A percentile compares a stretch with the other conserved stretches of the same genome.
Conservation (phyloP, 2,113 vertebrate species). For the Acanthisitta chloris region DNA sequence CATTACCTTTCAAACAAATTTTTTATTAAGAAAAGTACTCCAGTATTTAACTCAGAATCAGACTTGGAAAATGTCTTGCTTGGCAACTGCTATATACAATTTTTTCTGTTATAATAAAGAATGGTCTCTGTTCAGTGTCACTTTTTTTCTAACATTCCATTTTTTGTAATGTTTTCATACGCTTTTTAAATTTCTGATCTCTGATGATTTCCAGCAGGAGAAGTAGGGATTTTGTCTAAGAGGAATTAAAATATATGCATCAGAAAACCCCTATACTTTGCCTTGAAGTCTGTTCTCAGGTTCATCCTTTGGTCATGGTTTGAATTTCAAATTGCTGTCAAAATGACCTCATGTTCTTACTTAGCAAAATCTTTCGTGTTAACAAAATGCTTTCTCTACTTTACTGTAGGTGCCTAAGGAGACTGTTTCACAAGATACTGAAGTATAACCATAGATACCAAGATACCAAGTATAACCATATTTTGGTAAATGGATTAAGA, state of each 20-base stretch:
- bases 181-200: neutral
- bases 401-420: neutral
- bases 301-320: neutral
- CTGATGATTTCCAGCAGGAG: neutral
- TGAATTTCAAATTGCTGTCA: slow-evolving; percentile 7
- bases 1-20: neutral
- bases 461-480: neutral
- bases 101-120: neutral
- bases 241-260: neutral
- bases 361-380: neutral
- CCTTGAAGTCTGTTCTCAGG: neutral
- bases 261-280: neutral
- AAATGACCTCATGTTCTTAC: neutral
- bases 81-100: neutral
- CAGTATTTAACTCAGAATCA: neutral
- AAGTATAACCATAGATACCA: neutral
- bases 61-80: neutral
- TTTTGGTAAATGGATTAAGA: neutral
- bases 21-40: neutral
- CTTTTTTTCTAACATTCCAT: neutral
- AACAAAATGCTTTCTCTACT: neutral
- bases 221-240: neutral
- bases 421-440: neutral
- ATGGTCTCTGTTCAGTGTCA: neutral
- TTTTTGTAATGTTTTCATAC: neutral